phyloP scores from a whole-genome alignment of 1,140 invertebrate genomes.

The Gryon sp. region DNA sequence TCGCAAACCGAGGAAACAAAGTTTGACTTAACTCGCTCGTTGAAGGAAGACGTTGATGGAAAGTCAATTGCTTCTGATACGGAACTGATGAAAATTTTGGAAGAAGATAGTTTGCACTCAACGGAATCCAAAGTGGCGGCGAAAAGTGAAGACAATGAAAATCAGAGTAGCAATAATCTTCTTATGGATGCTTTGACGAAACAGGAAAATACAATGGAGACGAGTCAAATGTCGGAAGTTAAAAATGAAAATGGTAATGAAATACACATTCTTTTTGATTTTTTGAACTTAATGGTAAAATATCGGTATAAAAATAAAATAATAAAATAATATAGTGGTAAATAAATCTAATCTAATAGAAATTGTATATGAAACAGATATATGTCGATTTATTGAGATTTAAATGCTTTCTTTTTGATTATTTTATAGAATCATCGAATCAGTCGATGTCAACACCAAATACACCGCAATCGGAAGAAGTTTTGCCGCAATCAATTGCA shows the following conservation, averaged over 20 bases:
- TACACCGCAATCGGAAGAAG: constrained; percentile 41
- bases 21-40: constrained; percentile 54
- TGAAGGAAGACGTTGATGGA: constrained; percentile 69
- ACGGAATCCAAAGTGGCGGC: constrained; percentile 66
- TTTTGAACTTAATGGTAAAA: too few species aligned
- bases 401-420: not conserved
- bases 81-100: constrained; percentile 77
- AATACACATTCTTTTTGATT: too few species aligned
- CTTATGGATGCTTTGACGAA: constrained; percentile 70
- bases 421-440: constrained; percentile 56
- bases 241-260: constrained; percentile 56
- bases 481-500: constrained; percentile 10
- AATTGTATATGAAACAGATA: not conserved
- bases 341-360: too few species aligned
- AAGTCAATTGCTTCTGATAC: constrained; percentile 76
- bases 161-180: constrained; percentile 65
- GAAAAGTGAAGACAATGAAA: constrained; percentile 66
- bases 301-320: too few species aligned
- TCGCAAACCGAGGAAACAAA: constrained; percentile 60
- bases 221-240: constrained; percentile 37
- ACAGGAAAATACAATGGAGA: constrained; percentile 44
- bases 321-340: too few species aligned
- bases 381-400: constrained; percentile 1
- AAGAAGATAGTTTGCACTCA: constrained; percentile 74
- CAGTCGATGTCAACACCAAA: constrained; percentile 43